Evolutionary conservation across 2,113 vertebrate genomes (phyloP).

Genomic region (Micromys minutus): DNA sequence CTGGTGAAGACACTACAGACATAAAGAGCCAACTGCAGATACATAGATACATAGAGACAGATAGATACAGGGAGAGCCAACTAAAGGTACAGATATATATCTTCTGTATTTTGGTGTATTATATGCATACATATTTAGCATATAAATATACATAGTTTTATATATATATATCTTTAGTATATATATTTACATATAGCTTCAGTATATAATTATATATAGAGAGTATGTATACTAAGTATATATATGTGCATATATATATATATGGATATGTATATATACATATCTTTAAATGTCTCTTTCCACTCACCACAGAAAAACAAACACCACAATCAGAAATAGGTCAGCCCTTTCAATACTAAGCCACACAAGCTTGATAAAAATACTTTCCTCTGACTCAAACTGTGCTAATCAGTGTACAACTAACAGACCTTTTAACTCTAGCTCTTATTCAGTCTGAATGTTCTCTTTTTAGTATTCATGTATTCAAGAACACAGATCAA

Average conservation of each 20-base stretch:
- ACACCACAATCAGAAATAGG: background rate
- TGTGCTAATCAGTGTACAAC: background rate
- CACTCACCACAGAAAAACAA: background rate
- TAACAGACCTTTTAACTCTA: background rate
- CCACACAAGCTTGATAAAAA: background rate
- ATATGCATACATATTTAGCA: background rate
- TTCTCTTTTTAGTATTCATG: conserved; percentile 4
- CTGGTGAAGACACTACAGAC: background rate
- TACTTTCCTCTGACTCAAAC: background rate
- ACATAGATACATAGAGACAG: background rate
- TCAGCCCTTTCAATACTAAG: background rate
- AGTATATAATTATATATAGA: background rate
- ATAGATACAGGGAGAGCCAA: background rate
- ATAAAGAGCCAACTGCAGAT: background rate
- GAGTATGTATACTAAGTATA: no score
- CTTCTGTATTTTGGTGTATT: background rate
- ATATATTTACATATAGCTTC: no score
- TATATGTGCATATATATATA: background rate
- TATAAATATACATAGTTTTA: background rate
- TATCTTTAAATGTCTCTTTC: background rate
- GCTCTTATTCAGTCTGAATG: background rate
- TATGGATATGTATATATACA: no score
- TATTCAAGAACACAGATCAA: background rate
- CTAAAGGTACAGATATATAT: background rate
- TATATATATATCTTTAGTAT: background rate